Percentiles rank a stretch among this genome's conserved stretches.
phyloP scores from a whole-genome alignment of 2,888 invertebrate genomes.

The Andrena hattorfiana region DNA sequence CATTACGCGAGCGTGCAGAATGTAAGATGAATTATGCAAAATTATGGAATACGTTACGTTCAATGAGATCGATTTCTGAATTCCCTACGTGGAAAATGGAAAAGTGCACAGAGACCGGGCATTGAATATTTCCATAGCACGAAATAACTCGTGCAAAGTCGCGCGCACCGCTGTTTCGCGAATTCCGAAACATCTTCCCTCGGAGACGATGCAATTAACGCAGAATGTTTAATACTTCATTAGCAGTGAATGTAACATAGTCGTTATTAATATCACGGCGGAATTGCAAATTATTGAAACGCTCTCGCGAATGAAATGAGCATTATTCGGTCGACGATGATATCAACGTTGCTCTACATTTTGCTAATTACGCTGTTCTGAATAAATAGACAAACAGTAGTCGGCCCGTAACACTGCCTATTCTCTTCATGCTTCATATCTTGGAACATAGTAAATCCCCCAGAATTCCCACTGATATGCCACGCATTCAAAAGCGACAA shows the following conservation, averaged over 20 bases:
- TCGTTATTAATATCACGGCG: background rate
- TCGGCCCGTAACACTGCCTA: background rate
- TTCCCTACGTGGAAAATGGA: conserved; percentile 16
- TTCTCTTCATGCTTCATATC: background rate
- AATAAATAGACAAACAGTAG: background rate
- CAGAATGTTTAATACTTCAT: conserved; percentile 6
- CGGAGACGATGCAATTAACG: conserved; percentile 3
- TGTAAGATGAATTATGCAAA: conserved; percentile 47
- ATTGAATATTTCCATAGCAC: conserved; percentile 44
- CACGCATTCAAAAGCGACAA: too few species aligned
- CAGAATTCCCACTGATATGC: too few species aligned
- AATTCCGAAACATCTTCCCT: conserved; percentile 4
- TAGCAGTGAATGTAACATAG: background rate
- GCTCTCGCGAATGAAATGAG: background rate
- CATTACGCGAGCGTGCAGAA: conserved; percentile 8
- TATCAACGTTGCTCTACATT: background rate
- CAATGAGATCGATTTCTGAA: conserved; percentile 49
- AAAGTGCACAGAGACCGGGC: conserved; percentile 2
- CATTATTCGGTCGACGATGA: background rate
- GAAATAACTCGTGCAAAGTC: conserved; percentile 9
- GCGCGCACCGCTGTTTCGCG: conserved; percentile 1
- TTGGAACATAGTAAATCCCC: too few species aligned
- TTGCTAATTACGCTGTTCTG: background rate
- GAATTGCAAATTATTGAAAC: conserved; percentile 2
- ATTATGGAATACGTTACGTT: conserved; percentile 50